These are phyloP conservation scores for Salvelinus fontinalis DNA, from an alignment of 2,113 vertebrate genomes.

Conservation along the genomic window DNA sequence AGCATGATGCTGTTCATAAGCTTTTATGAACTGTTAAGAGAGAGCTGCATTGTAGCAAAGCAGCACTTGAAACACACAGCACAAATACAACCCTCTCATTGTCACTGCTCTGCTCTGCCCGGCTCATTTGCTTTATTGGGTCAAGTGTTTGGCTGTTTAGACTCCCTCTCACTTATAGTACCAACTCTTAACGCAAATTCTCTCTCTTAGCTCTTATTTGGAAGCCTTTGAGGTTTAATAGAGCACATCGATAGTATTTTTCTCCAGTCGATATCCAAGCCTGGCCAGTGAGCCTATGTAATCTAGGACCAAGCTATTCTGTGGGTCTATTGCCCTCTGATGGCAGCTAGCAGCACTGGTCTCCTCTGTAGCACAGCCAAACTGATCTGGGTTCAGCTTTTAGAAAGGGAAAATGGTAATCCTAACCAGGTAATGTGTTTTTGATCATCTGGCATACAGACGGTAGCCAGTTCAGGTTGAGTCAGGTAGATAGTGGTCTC, in stretches of 20 bases:
- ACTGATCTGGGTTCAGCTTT: background rate
- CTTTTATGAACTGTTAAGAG: background rate
- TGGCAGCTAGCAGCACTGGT: slow-evolving; percentile 34
- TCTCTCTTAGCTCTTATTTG: background rate
- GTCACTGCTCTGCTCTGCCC: background rate
- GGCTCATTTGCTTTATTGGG: slow-evolving; percentile 45
- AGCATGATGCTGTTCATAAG: slow-evolving; percentile 6
- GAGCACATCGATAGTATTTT: background rate
- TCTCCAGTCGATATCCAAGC: background rate
- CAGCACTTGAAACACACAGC: background rate
- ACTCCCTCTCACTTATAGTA: no score
- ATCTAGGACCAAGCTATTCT: background rate
- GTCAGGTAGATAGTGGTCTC: background rate
- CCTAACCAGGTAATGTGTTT: background rate
- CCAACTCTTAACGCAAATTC: background rate
- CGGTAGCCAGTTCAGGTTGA: background rate
- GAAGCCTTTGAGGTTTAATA: background rate
- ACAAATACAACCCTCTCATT: no score
- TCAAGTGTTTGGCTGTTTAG: slow-evolving; percentile 1
- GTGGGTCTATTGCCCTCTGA: slow-evolving; percentile 66
- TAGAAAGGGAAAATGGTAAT: background rate
- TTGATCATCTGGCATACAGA: background rate
- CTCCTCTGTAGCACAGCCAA: background rate
- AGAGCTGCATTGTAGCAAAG: background rate
- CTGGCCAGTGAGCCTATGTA: background rate